phyloP scores from a whole-genome alignment of 2,797 vertebrate genomes.

The Tapera naevia region DNA sequence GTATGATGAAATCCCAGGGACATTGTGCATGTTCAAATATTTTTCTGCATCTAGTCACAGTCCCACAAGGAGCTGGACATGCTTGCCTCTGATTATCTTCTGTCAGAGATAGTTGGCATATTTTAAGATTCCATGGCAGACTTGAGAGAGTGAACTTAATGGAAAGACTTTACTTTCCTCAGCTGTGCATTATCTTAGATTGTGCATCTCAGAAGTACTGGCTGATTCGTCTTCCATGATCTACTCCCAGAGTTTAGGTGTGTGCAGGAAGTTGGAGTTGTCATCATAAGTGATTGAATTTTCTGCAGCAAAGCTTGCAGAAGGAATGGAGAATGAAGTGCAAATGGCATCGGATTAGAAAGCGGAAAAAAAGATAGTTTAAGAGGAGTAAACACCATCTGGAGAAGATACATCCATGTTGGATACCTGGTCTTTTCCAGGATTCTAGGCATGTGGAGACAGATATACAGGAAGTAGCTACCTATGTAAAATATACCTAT shows the following conservation, averaged over 20 bases:
- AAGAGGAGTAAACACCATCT: neutral
- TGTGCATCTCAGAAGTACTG: neutral
- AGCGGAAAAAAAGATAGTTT: neutral
- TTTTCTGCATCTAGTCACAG: neutral
- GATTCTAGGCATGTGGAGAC: rapidly evolving
- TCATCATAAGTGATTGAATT: neutral
- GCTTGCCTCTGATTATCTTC: neutral
- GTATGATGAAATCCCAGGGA: neutral
- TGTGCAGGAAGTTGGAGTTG: neutral
- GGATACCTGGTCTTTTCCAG: neutral
- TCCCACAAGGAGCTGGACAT: neutral
- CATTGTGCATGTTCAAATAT: neutral
- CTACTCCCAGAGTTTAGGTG: neutral
- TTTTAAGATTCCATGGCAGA: neutral
- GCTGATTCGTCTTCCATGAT: neutral
- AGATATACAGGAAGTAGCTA: neutral
- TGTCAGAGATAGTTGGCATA: neutral
- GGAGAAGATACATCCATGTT: neutral
- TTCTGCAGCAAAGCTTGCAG: neutral
- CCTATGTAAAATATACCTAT: neutral
- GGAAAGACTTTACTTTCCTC: neutral
- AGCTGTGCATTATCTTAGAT: neutral
- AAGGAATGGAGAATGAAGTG: neutral
- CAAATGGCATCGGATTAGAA: neutral
- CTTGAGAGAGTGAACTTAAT: neutral